phyloP scores from a whole-genome alignment of 2,113 vertebrate species.

The Istiophorus platypterus region DNA sequence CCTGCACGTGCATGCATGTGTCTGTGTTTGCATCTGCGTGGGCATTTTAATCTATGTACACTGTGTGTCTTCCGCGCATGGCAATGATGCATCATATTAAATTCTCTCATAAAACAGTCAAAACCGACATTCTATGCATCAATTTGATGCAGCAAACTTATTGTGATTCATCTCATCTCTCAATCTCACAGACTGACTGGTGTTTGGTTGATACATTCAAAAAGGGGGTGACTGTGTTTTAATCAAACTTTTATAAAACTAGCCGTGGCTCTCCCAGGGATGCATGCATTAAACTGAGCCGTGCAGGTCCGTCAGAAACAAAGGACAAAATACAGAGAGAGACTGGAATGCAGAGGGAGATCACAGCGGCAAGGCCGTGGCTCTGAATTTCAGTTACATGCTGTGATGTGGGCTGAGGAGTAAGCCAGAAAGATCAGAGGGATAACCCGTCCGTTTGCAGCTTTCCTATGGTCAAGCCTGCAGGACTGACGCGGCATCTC shows the following conservation, averaged over 20 bases:
- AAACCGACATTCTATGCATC: conserved; percentile 39
- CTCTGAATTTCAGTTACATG: conserved; percentile 33
- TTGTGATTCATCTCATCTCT: conserved; percentile 54
- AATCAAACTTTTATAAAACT: conserved; percentile 66
- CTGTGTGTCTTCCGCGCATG: conserved; percentile 9
- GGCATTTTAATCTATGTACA: conserved; percentile 60
- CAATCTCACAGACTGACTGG: conserved; percentile 2
- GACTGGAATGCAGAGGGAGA: conserved; percentile 29
- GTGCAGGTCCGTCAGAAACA: conserved; percentile 14
- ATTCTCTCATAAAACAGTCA: conserved; percentile 43
- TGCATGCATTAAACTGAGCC: conserved; percentile 22
- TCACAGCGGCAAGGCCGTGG: conserved; percentile 27
- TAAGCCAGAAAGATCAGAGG: conserved; percentile 43
- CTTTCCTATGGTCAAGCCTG: conserved; percentile 35
- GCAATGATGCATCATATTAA: conserved; percentile 42
- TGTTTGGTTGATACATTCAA: conserved; percentile 26
- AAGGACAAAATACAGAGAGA: conserved; percentile 50
- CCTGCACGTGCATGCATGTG: neutral
- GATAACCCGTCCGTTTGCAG: conserved; percentile 22
- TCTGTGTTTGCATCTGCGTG: conserved; percentile 43
- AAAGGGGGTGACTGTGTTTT: conserved; percentile 16
- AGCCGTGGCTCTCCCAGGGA: conserved; percentile 15
- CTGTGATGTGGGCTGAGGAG: conserved; percentile 35
- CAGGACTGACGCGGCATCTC: conserved; percentile 23
- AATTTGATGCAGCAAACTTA: conserved; percentile 22